phyloP scores from a whole-genome alignment of 2,797 vertebrate species.

The Trematomus bernacchii region DNA sequence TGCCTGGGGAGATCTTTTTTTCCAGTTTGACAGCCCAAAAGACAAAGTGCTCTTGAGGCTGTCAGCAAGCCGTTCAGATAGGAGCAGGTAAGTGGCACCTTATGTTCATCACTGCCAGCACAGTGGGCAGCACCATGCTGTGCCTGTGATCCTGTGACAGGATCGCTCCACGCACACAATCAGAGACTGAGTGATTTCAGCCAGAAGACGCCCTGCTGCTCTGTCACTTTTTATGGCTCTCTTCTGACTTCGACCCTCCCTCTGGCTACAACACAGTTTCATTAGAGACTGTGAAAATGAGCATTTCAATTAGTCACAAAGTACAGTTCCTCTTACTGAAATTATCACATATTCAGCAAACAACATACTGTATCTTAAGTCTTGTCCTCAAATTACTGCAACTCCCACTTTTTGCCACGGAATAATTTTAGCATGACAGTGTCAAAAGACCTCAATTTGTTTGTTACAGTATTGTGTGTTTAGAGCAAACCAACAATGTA shows the following conservation, averaged over 20 bases:
- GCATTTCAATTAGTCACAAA: slow-evolving; percentile 12
- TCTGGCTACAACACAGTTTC: not conserved
- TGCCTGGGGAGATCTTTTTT: slow-evolving; percentile 16
- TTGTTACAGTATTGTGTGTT: not conserved
- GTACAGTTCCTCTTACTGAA: not conserved
- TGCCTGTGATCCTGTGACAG: slow-evolving; percentile 49
- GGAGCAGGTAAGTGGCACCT: slow-evolving; percentile 64
- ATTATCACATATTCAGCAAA: not conserved
- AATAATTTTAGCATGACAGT: not conserved
- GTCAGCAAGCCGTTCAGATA: slow-evolving; percentile 53
- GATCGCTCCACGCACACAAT: slow-evolving; percentile 40
- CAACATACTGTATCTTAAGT: no score
- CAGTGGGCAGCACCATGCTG: slow-evolving; percentile 28
- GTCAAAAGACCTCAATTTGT: not conserved
- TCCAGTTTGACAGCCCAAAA: slow-evolving; percentile 43
- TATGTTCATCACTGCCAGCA: slow-evolving; percentile 55
- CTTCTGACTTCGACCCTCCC: not conserved
- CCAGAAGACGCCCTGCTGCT: slow-evolving; percentile 36
- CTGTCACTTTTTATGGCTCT: not conserved
- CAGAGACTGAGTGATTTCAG: slow-evolving; percentile 50
- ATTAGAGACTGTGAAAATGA: slow-evolving; percentile 42
- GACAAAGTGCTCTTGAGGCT: slow-evolving; percentile 64
- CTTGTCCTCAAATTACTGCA: no score
- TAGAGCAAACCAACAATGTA: not conserved
- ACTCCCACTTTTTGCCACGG: not conserved